A percentile compares a stretch with the other conserved stretches of the same genome.
Evolutionary conservation across 1,140 invertebrate species (phyloP).

Genomic region (Manduca sexta): DNA sequence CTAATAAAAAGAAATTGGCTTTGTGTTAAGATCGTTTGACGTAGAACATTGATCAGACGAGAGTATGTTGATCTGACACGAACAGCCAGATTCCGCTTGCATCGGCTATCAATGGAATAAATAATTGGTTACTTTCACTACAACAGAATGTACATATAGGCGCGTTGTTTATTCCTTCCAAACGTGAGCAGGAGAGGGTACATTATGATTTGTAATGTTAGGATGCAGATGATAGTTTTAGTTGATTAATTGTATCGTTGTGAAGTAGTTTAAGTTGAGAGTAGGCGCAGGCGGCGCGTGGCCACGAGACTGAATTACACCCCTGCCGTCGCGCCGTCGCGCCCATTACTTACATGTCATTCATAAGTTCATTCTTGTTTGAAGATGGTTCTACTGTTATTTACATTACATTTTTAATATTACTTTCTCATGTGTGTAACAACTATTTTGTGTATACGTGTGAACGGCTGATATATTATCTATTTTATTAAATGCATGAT

Average conservation of each 20-base stretch:
- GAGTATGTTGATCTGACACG: constrained; percentile 3
- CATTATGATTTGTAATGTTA: constrained; percentile 58
- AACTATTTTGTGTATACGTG: constrained; percentile 58
- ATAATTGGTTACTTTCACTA: constrained; percentile 34
- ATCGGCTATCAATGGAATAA: constrained; percentile 25
- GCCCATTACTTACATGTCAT: constrained; percentile 38
- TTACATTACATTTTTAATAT: constrained; percentile 44
- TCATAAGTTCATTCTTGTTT: constrained; percentile 55
- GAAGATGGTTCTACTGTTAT: constrained; percentile 58
- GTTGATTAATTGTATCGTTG: constrained; percentile 66
- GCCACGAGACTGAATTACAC: constrained; percentile 68
- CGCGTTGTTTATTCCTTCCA: constrained; percentile 64
- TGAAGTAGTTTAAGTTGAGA: constrained; percentile 56
- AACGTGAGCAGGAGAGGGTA: constrained; percentile 43
- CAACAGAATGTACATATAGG: constrained; percentile 54
- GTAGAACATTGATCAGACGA: no score
- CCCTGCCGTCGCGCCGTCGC: constrained; percentile 47
- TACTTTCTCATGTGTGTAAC: constrained; percentile 62
- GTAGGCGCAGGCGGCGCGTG: constrained; percentile 45
- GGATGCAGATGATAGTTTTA: constrained; percentile 63
- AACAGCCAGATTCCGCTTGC: constrained; percentile 25
- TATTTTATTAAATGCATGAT: constrained; percentile 45
- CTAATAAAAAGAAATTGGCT: no score
- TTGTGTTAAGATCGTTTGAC: no score
- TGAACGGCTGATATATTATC: constrained; percentile 45